A percentile compares a stretch with the other conserved stretches of the same genome.
Evolutionary conservation across 35 echinoderm and acorn worm species (phyloP).

Genomic region (Heliocidaris tuberculata): DNA sequence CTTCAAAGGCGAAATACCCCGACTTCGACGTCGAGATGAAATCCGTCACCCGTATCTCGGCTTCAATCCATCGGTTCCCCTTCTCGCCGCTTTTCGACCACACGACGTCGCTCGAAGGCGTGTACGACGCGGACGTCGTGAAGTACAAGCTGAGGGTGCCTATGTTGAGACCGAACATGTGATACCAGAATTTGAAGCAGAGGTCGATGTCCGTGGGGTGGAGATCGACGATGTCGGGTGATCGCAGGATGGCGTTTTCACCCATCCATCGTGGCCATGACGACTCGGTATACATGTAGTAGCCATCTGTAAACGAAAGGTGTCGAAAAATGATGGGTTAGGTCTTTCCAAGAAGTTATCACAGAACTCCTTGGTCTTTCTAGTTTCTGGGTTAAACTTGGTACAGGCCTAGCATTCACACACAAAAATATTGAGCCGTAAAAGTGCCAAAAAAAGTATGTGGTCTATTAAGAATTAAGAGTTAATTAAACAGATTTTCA

Average conservation of each 20-base stretch:
- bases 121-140: not conserved
- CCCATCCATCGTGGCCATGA: slow-evolving; percentile 24
- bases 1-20: slow-evolving; percentile 49
- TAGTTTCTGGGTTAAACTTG: too few species aligned
- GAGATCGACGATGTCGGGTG: slow-evolving; percentile 1
- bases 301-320: not conserved
- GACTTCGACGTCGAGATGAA: not conserved
- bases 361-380: too few species aligned
- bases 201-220: not conserved
- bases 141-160: slow-evolving; percentile 18
- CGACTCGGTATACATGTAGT: slow-evolving; percentile 58
- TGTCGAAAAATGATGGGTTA: not conserved
- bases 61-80: slow-evolving; percentile 14
- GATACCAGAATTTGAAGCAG: slow-evolving; percentile 27
- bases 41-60: not conserved
- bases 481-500: too few species aligned
- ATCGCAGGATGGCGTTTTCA: slow-evolving; percentile 45
- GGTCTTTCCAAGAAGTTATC: too few species aligned
- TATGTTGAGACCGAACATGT: slow-evolving; percentile 33
- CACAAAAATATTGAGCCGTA: too few species aligned
- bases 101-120: not conserved
- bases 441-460: too few species aligned
- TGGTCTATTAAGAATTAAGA: too few species aligned
- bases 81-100: slow-evolving; percentile 20
- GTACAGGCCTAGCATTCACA: too few species aligned